Evolutionary conservation across 1,140 invertebrate species (phyloP), one percentile per base, ranked within the genome.

Genomic region (Drosophila insularis): DNA sequence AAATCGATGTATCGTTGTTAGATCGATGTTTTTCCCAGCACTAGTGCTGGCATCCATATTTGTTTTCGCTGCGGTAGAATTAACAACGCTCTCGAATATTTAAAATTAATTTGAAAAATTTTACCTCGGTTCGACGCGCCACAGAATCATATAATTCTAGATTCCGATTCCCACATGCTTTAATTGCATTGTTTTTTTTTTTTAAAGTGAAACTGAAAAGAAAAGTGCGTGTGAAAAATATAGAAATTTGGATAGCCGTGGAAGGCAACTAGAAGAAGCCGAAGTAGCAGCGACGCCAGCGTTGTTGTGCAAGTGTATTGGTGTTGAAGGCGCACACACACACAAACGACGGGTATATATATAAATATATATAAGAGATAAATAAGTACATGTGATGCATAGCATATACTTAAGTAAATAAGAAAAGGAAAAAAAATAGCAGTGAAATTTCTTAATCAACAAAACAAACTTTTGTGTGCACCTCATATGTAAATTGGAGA

Each of bases 301-400:
- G 65, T 56, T 56, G 66, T 65, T 71, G 63, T 86, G 82, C 75
- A 82, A 86, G 82, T 86, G 82, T 86, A 72, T 79, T 86, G 46
- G 82, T 82, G 79, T 76, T 81, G 50, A 85, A 86, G 68, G 63
- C 66, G 60, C 61, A 70, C 43, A 71, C 50, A 46, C 46, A 56
- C 74, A 67, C 70, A 63, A 53, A 67, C 61, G 66, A 53, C 62
- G 63, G 40, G 70, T 63, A 69, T 46, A 32, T 21, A 54, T 58
- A 17, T 43, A 71, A 53, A 43, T 65, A 59, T 65, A 40, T 27
- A 17, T 56, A 37, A 71, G 73, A 71, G 68, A 74, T 71, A 70
- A 71, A 61, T 68, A 67, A 67, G 71, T 74, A 63, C 63, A 77
- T 59, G 65, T 66, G 61, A 56, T 62, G 71, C 66, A 55, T 46